Base-by-base conservation (phyloP, 2,113 vertebrate genomes). In the Scatophagus argus region DNA sequence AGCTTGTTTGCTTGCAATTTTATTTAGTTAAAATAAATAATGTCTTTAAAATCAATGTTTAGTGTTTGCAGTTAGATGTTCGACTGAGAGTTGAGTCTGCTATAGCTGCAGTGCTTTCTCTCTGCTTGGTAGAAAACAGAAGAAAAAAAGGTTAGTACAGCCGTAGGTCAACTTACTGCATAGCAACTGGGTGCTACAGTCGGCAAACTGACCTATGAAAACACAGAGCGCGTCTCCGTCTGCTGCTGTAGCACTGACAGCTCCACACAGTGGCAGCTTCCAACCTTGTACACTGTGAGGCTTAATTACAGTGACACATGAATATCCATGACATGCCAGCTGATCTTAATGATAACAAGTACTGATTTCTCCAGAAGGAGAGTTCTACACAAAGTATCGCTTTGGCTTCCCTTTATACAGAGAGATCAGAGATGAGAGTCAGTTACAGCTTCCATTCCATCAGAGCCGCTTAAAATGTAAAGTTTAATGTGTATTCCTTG, bases 91-190 rank as follows among this genome's bases (percentile, higher is more conserved):
- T 44, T 31, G 39, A 74, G 59, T 60, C 10, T 74, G 29, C 27
- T 29, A 67, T 8, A 72, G 72, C 60, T 71, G 55, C 52, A 65
- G 49, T 63, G 34, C 82, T 89, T 81, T 32, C 70, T 77, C 61
- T 58, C 36, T 54, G 64, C 71, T 49, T 69, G 82, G 58, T 62
- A 71, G 62, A 80, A 84, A 78, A 80, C 31, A 58, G 83, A 87
- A 74, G 65, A 75, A 83, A 73, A n/a, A 77, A 78, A 75, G 86
- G 79, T 88, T 82, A 60, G 84, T 41, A 71, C 77, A 77, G 79
- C 77, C 79, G 85, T 70, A 88, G 91, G 90, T 93, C 90, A 87
- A 78, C 73, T 56, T 56, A 81, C 90, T 91, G 92, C 91, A 92
- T 92, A 92, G 90, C 91, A 93, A 93, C 91, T 72, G 83, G 61